A percentile compares a stretch with the other conserved stretches of the same genome.
phyloP scores from a whole-genome alignment of 53 echinoderm and acorn worm species.

The Stichopus horrens region DNA sequence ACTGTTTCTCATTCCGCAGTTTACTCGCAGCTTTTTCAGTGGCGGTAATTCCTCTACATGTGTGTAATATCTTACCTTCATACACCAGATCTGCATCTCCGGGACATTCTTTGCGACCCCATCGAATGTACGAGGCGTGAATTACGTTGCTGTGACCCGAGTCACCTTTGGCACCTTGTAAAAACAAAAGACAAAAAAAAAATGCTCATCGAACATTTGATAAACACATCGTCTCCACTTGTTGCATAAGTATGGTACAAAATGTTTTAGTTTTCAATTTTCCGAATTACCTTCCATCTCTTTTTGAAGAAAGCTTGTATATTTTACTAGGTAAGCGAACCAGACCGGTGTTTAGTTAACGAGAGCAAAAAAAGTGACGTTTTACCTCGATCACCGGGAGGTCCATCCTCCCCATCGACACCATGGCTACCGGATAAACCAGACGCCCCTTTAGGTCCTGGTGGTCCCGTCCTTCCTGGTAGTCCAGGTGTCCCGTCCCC shows the following conservation, averaged over 20 bases:
- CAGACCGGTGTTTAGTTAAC: no score
- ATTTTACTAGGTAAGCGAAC: no score
- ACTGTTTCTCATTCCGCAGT: no score
- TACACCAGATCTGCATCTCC: slow-evolving; percentile 16
- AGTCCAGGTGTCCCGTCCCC: background rate
- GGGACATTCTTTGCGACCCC: slow-evolving; percentile 28
- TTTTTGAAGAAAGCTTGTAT: background rate
- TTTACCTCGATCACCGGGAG: background rate
- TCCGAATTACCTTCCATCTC: no score
- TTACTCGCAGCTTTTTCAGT: no score
- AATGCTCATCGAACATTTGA: no score
- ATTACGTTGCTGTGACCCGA: background rate
- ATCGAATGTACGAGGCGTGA: slow-evolving; percentile 22
- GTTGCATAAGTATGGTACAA: no score
- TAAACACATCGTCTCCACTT: no score
- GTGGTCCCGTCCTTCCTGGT: background rate
- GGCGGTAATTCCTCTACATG: no score
- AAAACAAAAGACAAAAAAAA: background rate
- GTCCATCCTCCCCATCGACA: background rate
- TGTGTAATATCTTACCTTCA: slow-evolving; percentile 1
- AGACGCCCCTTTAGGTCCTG: background rate
- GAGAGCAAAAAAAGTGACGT: no score
- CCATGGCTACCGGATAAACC: background rate
- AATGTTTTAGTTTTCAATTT: no score
- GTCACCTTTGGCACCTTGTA: slow-evolving; percentile 10